Evolutionary conservation across 2,797 vertebrate genomes (phyloP), one percentile per base, ranked within the genome.

Genomic region (Phylloscopus collybita): DNA sequence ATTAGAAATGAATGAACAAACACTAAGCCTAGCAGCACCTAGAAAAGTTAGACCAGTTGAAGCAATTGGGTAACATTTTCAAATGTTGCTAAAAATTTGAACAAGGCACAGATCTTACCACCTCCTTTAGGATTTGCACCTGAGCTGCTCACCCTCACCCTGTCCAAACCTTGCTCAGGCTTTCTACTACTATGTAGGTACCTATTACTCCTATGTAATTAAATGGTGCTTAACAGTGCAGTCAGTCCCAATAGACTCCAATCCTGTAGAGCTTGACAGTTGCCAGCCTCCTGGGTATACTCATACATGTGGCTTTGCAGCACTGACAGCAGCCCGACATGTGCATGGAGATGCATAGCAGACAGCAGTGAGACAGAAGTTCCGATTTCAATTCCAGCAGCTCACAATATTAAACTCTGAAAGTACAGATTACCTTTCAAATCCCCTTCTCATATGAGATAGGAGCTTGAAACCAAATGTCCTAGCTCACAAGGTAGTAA

Each of bases 331-430:
- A 83, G 20, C 13, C 21, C 4, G n/a, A 73, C 2, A 1, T 6
- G 30, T 8, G 45, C 14, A 23, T 25, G 40, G 5, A 49, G 59
- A 25, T 29, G 25, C 0, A 0, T 5, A 57, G 79, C 51, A 70
- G n/a, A 40, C 25, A 27, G 21, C 11, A 38, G 25, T 12, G 54
- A 80, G 42, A 8, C 8, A 34, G 16, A 23, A 74, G 20, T 11
- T 53, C 6, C 64, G 25, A 50, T 40, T 79, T 45, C 38, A 61
- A 29, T 32, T 86, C 54, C 51, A 69, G 30, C 59, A 75, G 36
- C 8, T 27, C 14, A 32, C 22, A 45, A 42, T 13, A 44, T 51
- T 74, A 67, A 78, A 74, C 9, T 27, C 38, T 2, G 2, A 29
- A 88, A 83, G 21, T 49, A 67, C 18, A 72, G 42, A 47, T 4